Evolutionary conservation across 2,888 invertebrate species (phyloP).

Genomic region (Dryococelus australis): DNA sequence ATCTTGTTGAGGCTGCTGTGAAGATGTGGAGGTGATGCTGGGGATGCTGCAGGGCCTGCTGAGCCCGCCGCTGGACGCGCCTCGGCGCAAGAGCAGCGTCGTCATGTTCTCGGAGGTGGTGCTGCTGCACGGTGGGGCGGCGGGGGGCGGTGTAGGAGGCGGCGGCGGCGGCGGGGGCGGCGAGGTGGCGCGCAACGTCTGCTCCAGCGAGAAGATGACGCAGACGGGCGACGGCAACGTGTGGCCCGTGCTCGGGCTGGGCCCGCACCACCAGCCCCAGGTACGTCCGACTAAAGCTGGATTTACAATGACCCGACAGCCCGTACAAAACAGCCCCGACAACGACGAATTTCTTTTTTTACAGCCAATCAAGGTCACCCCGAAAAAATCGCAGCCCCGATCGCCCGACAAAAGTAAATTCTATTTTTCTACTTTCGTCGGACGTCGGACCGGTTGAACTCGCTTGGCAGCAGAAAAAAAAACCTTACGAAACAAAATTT

Average conservation of each 20-base stretch:
- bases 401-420: too few relatives aligned
- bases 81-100: conserved; percentile 74
- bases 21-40: too few relatives aligned
- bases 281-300: too few relatives aligned
- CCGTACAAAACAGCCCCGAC: neutral
- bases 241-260: conserved; percentile 57
- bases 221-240: conserved; percentile 82
- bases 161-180: conserved; percentile 41
- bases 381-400: too few relatives aligned
- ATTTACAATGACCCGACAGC: too few relatives aligned
- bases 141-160: conserved; percentile 44
- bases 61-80: conserved; percentile 24
- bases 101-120: conserved; percentile 91
- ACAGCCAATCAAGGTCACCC: too few relatives aligned
- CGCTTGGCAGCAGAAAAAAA: too few relatives aligned
- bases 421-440: too few relatives aligned
- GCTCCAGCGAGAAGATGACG: conserved; percentile 89
- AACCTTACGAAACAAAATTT: too few relatives aligned
- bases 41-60: conserved; percentile 16
- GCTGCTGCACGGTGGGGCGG: conserved; percentile 69
- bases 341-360: too few relatives aligned
- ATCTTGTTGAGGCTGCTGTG: too few relatives aligned
- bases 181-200: conserved; percentile 58
- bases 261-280: neutral
- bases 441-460: too few relatives aligned